Evolutionary conservation across 2,888 invertebrate genomes (phyloP), one percentile per base, ranked within the genome.

Genomic region (Dorcus hopei): DNA sequence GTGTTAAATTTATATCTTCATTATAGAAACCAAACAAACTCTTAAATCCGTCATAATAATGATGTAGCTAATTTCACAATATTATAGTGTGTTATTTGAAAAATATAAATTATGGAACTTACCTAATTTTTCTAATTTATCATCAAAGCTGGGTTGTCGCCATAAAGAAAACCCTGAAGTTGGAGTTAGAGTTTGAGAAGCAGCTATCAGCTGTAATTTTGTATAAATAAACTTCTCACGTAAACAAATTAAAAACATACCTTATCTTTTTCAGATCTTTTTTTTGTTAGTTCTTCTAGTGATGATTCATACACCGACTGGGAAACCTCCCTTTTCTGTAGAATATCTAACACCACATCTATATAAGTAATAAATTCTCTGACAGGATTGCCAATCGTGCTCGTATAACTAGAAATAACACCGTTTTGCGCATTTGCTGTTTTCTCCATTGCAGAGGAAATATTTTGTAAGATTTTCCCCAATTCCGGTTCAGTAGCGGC

Each of bases 291-390:
- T 68, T 88, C 86, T 48, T 88, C 87, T 39, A 85, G 76, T 0
- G 85, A 83, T 58, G 80, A 75, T 70, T 88, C 87, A 70, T 87
- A 87, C 55, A 84, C 82, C 62, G 82, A 82, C 70, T 89, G 88
- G 70, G 85, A 83, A 0, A 81, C 78, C 69, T 89, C 88, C 38
- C 89, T 76, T 60, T 86, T 81, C 52, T 80, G 77, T 39, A 88
- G 70, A 11, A 86, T 85, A 67, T 85, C 86, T 76, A 87, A 86
- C 5, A 87, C 85, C 41, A 87, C 85, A 64, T 88, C 87, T 49
- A 87, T 80, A 69, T 88, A 88, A 53, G 84, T 78, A 23, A 86
- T 75, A 69, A 88, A 88, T 69, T 89, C 89, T 67, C 80, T 78
- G 65, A 83, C 79, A 5, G 82, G 81, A 64, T 77, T 79, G 1